Conservation (phyloP, 2,797 vertebrate species). For the Ptychadena robeensis region DNA sequence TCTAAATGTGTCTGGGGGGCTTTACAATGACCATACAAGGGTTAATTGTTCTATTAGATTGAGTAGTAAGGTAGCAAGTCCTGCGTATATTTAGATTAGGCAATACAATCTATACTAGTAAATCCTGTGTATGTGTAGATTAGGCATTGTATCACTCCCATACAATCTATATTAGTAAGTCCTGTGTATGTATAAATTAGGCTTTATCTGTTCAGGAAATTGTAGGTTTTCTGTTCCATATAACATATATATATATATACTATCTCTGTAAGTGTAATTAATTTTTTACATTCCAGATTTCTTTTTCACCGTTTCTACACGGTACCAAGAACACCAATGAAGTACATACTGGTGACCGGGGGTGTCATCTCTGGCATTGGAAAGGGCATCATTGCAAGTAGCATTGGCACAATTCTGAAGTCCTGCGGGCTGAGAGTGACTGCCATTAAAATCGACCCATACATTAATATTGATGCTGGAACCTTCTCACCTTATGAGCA, state of each 20-base stretch:
- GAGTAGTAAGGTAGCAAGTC: no score
- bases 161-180: no score
- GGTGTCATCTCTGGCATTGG: constrained; percentile 80
- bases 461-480: constrained; percentile 81
- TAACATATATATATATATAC: not conserved
- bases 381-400: constrained; percentile 82
- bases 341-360: constrained; percentile 81
- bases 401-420: constrained; percentile 79
- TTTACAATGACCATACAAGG: no score
- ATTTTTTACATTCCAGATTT: constrained; percentile 29
- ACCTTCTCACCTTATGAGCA: constrained; percentile 82
- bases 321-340: constrained; percentile 70
- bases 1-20: no score
- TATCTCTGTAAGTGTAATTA: not conserved
- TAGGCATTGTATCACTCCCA: no score
- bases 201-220: no score
- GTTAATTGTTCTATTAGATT: no score
- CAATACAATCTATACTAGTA: no score
- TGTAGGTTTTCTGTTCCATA: no score
- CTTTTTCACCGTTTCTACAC: constrained; percentile 2
- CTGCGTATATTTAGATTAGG: no score
- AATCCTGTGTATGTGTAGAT: no score
- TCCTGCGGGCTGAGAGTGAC: constrained; percentile 80
- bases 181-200: no score
- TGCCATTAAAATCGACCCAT: constrained; percentile 82